phyloP scores from a whole-genome alignment of 1,140 invertebrate species.

The Hormaphis cornu region DNA sequence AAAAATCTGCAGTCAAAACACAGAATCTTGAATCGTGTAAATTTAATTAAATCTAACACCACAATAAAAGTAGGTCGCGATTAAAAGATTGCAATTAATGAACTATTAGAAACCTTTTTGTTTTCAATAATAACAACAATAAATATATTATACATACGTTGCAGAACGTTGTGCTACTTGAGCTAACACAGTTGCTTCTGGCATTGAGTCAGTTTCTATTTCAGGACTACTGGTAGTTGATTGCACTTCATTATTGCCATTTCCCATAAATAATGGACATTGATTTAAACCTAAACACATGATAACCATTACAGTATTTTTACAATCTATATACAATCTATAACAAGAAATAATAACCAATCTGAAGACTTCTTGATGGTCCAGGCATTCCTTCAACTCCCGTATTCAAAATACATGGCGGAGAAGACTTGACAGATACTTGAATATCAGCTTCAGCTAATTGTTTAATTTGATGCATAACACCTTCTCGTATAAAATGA shows the following conservation, averaged over 20 bases:
- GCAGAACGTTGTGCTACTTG: slow-evolving; percentile 23
- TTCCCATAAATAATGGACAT: neutral
- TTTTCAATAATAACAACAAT: neutral
- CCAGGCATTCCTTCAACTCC: slow-evolving; percentile 23
- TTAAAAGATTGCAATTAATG: no score
- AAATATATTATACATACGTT: neutral
- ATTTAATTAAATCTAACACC: no score
- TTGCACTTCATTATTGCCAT: slow-evolving; percentile 8
- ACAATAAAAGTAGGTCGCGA: no score
- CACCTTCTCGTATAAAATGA: slow-evolving; percentile 87
- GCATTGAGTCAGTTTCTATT: neutral
- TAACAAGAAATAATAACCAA: neutral
- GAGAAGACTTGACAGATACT: neutral
- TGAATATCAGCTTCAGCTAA: slow-evolving; percentile 31
- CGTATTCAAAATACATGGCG: neutral
- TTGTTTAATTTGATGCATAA: slow-evolving; percentile 34
- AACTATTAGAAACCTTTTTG: no score
- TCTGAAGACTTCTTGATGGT: slow-evolving; percentile 12
- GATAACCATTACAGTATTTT: no score
- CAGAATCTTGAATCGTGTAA: no score
- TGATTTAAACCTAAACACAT: neutral
- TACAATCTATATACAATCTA: neutral
- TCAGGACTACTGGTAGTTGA: neutral
- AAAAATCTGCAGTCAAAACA: no score
- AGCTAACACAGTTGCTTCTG: slow-evolving; percentile 16